Conservation (phyloP, 2,888 invertebrate genomes). For the Polydrusus pterygomalis region DNA sequence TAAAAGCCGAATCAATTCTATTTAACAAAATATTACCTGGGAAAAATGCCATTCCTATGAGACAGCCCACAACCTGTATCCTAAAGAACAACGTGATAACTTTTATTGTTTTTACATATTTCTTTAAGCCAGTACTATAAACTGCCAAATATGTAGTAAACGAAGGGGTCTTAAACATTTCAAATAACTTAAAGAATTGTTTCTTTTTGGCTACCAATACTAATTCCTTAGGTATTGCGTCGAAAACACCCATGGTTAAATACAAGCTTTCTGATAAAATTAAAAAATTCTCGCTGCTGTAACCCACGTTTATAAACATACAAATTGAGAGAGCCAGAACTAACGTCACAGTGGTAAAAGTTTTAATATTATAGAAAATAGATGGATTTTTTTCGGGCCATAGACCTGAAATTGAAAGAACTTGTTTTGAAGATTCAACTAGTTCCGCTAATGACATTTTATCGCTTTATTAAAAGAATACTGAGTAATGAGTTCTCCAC, state of each 20-base stretch:
- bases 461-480: background rate
- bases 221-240: slow-evolving; percentile 4
- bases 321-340: background rate
- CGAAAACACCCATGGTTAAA: background rate
- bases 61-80: background rate
- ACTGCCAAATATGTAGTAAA: background rate
- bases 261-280: background rate
- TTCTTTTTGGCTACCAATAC: slow-evolving; percentile 32
- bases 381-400: slow-evolving; percentile 2
- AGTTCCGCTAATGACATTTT: background rate
- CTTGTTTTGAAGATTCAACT: background rate
- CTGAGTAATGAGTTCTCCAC: background rate
- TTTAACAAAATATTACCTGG: too few relatives aligned
- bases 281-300: background rate
- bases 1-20: too few relatives aligned
- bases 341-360: background rate
- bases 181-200: background rate
- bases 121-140: background rate
- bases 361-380: background rate
- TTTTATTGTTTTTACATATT: background rate
- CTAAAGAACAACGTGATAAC: background rate
- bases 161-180: background rate
- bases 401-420: background rate
- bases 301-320: background rate
- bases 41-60: background rate